These are phyloP conservation scores for Porphyrio hochstetteri DNA, from an alignment of 2,113 vertebrate species.

Conservation along the genomic window DNA sequence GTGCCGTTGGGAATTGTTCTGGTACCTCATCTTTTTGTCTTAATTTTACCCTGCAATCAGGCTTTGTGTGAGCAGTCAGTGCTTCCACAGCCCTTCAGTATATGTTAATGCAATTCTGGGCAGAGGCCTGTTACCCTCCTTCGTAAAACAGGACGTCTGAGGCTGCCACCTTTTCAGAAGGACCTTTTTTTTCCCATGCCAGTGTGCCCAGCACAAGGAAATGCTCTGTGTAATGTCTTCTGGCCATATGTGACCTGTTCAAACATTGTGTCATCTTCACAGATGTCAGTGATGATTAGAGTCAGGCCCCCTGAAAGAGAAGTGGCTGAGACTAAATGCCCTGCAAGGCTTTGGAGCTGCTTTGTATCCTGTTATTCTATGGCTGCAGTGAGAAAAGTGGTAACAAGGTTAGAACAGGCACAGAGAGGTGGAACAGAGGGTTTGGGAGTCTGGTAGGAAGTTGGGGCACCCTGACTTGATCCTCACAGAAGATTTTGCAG, in stretches of 20 bases:
- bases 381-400: background rate
- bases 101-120: background rate
- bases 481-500: background rate
- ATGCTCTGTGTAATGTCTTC: background rate
- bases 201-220: background rate
- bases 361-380: background rate
- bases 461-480: background rate
- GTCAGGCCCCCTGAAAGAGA: background rate
- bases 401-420: background rate
- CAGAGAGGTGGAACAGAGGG: background rate
- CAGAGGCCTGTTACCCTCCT: background rate
- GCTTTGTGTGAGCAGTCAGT: background rate
- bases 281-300: background rate
- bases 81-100: background rate
- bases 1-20: background rate
- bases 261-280: background rate
- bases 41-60: background rate
- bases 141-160: background rate
- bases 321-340: background rate
- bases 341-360: background rate
- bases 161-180: background rate
- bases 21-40: background rate
- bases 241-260: background rate
- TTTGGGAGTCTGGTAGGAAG: background rate
- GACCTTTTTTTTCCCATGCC: background rate